Evolutionary conservation across 2,113 vertebrate species (phyloP), one percentile per base, ranked within the genome.

Genomic region (Setophaga kirtlandii): DNA sequence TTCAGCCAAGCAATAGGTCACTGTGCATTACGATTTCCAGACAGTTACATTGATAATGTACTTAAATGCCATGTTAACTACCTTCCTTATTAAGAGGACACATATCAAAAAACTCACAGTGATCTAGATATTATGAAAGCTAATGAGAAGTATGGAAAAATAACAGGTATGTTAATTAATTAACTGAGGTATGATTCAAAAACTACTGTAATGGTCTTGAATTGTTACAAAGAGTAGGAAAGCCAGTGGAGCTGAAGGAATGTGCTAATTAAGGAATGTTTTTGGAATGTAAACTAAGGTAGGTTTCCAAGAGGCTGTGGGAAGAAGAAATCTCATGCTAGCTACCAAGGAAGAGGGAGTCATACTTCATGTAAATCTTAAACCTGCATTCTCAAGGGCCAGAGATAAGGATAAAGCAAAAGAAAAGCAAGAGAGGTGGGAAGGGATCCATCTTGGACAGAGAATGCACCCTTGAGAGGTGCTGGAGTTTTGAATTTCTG

Each of bases 211-310:
- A 15, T 9, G 37, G 22, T 75, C 58, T 64, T 79, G 41, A 68
- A 52, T n/a, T 8, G 2, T 50, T 75, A 41, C 44, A 83, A 79
- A 82, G 24, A 90, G 6, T 10, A 56, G 70, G 78, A 84, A 95
- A 95, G n/a, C 6, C 28, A 91, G 31, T 53, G n/a, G 20, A 35
- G 31, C 28, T 90, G 53, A 37, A 91, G 37, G 82, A 95, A 91
- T 91, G 62, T 90, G 62, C 58, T 68, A 90, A 73, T 90, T 75
- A 85, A 75, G 65, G 62, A 87, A 78, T 76, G 46, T 33, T 52
- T 20, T 68, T 79, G 92, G 74, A 94, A 87, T 95, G 75, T 79
- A 87, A 94, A 90, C 78, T 73, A 44, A 73, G 82, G 78, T 89
- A 85, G 13, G 20, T 44, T 93, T 95, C 87, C 82, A 88, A 41